Evolutionary conservation across 2,113 vertebrate species (phyloP).

Genomic region (Glareola pratincola): DNA sequence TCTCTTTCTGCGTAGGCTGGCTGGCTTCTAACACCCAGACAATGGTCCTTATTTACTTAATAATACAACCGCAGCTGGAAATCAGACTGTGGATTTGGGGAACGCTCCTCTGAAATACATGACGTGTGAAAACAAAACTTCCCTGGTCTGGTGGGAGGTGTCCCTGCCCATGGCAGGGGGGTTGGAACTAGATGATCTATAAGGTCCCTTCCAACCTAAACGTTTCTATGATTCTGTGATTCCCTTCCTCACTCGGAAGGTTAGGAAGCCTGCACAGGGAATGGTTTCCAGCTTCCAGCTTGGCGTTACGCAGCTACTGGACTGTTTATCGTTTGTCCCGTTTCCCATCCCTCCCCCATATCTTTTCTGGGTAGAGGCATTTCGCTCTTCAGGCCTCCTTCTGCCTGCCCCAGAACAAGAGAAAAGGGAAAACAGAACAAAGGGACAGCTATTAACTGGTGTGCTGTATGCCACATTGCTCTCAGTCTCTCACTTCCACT

Average conservation of each 20-base stretch:
- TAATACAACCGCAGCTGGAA: not conserved
- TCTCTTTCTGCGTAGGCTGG: conserved; percentile 14
- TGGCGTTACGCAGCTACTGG: not conserved
- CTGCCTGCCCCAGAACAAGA: not conserved
- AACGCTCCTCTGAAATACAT: not conserved
- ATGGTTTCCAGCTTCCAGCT: not conserved
- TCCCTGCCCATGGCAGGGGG: not conserved
- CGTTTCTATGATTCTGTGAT: not conserved
- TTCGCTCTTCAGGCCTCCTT: not conserved
- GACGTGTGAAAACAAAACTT: not conserved
- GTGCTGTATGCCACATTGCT: not conserved
- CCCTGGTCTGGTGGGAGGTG: not conserved
- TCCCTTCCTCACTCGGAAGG: not conserved
- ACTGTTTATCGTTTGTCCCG: not conserved
- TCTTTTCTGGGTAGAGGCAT: not conserved
- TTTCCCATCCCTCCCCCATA: not conserved
- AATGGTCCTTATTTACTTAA: not conserved
- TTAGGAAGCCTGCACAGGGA: not conserved
- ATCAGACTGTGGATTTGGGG: not conserved
- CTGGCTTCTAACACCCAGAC: not conserved
- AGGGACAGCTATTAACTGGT: not conserved
- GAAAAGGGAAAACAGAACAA: not conserved
- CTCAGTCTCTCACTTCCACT: not conserved
- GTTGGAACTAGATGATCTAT: not conserved
- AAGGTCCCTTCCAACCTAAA: not conserved